Conservation (phyloP, 2,113 vertebrate genomes). For the Periophthalmus modestus region DNA sequence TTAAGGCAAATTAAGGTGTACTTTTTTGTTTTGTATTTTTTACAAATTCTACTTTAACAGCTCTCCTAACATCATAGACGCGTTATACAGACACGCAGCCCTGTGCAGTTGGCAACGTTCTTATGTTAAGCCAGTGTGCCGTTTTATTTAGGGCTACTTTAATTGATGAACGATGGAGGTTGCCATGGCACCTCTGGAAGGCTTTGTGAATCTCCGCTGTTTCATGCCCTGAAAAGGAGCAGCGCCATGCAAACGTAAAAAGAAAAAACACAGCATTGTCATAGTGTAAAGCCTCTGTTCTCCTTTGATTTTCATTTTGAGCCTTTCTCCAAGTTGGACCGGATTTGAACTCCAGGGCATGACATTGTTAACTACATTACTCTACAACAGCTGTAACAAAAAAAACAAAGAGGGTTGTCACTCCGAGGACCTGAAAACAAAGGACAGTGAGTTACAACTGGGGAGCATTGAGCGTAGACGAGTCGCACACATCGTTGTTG, state of each 20-base stretch:
- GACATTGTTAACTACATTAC: slow-evolving; percentile 59
- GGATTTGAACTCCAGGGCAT: slow-evolving; percentile 63
- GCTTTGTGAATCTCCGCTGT: slow-evolving; percentile 55
- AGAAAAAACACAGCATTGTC: slow-evolving; percentile 34
- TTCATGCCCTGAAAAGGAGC: slow-evolving; percentile 45
- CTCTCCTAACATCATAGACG: too few relatives aligned
- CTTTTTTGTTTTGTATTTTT: too few relatives aligned
- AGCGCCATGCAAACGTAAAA: slow-evolving; percentile 42
- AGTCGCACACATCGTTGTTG: slow-evolving; percentile 38
- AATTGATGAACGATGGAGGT: slow-evolving; percentile 60
- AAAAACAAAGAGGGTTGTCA: slow-evolving; percentile 54
- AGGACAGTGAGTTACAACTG: slow-evolving; percentile 33
- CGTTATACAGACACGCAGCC: neutral
- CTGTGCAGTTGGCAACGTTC: slow-evolving; percentile 31
- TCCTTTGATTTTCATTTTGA: slow-evolving; percentile 50
- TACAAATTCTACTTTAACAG: too few relatives aligned
- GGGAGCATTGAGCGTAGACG: slow-evolving; percentile 14
- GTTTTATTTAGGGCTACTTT: slow-evolving; percentile 47
- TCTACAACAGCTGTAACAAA: slow-evolving; percentile 32
- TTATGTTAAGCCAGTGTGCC: slow-evolving; percentile 20
- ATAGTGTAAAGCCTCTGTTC: slow-evolving; percentile 35
- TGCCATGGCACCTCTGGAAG: slow-evolving; percentile 58
- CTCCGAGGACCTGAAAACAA: slow-evolving; percentile 49
- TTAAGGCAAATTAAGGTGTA: too few relatives aligned
- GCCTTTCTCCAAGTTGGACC: slow-evolving; percentile 51